These are phyloP conservation scores for Dufourea novaeangliae DNA, from an alignment of 1,140 invertebrate species.

Conservation along the genomic window DNA sequence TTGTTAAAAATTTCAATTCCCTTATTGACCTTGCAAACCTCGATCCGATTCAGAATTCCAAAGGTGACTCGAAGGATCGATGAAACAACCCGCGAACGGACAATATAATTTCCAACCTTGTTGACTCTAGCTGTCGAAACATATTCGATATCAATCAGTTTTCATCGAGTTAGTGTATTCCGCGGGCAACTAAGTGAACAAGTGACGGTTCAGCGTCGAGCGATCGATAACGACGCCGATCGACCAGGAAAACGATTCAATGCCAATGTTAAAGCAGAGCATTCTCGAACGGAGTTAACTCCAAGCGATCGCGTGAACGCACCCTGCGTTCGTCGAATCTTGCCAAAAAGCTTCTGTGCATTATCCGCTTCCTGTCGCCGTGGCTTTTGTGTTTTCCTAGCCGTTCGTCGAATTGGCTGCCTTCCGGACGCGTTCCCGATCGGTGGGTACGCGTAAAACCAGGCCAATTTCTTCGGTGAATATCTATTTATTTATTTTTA, in stretches of 20 bases:
- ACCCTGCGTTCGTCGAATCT: slow-evolving; percentile 51
- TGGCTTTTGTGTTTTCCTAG: slow-evolving; percentile 34
- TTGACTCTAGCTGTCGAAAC: slow-evolving; percentile 1
- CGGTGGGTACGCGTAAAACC: slow-evolving; percentile 20
- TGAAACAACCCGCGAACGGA: not conserved
- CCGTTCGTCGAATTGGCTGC: slow-evolving; percentile 50
- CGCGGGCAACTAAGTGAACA: too few species aligned
- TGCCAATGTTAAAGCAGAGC: slow-evolving; percentile 70
- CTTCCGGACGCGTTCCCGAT: slow-evolving; percentile 45
- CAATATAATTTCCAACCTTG: not conserved
- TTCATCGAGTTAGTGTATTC: not conserved
- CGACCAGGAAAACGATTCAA: slow-evolving; percentile 57
- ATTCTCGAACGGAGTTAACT: slow-evolving; percentile 66
- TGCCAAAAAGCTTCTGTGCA: slow-evolving; percentile 64
- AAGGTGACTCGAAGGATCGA: not conserved
- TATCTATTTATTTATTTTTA: slow-evolving; percentile 54
- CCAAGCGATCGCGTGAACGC: slow-evolving; percentile 30
- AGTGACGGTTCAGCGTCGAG: slow-evolving; percentile 35
- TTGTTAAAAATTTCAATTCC: too few species aligned
- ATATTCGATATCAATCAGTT: not conserved
- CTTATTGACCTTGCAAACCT: too few species aligned
- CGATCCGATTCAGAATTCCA: not conserved
- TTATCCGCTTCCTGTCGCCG: slow-evolving; percentile 57
- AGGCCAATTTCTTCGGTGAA: slow-evolving; percentile 52
- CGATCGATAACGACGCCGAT: slow-evolving; percentile 57